Percentiles rank a stretch among this genome's conserved stretches.
Conservation (phyloP, 2,113 vertebrate genomes). For the Elephantulus edwardii region DNA sequence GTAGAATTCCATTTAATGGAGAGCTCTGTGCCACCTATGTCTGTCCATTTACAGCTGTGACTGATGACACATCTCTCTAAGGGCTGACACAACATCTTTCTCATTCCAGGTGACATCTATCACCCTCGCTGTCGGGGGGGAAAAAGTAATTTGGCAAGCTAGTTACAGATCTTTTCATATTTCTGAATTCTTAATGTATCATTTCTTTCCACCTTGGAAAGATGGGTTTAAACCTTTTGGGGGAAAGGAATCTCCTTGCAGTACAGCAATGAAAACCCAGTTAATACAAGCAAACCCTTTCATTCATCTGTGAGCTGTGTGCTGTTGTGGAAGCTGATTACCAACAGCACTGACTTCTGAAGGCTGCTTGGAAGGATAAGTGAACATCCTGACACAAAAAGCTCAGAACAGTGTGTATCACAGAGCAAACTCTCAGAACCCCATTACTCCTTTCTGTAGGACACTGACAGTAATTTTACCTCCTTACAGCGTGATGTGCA, state of each 20-base stretch:
- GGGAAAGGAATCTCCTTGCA: background rate
- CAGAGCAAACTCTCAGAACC: background rate
- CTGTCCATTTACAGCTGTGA: too few species aligned
- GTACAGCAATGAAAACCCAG: background rate
- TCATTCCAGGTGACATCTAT: background rate
- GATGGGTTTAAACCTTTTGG: background rate
- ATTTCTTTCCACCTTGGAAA: background rate
- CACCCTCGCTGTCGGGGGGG: background rate
- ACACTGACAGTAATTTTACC: background rate
- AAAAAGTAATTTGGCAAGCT: background rate
- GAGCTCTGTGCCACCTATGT: background rate
- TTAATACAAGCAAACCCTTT: fast-evolving
- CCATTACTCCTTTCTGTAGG: background rate
- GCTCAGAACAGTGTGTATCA: fast-evolving
- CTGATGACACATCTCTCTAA: background rate
- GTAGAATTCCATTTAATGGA: background rate
- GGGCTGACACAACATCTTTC: background rate
- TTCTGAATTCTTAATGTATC: background rate
- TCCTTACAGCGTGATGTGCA: background rate
- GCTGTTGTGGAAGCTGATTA: fast-evolving
- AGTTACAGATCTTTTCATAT: background rate
- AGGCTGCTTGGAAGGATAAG: background rate
- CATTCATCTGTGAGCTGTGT: background rate
- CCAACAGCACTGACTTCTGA: fast-evolving
- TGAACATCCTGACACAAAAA: background rate